These are phyloP conservation scores for Drosophila hawaiiensis DNA, from an alignment of 2,888 invertebrate species.

Conservation along the genomic window DNA sequence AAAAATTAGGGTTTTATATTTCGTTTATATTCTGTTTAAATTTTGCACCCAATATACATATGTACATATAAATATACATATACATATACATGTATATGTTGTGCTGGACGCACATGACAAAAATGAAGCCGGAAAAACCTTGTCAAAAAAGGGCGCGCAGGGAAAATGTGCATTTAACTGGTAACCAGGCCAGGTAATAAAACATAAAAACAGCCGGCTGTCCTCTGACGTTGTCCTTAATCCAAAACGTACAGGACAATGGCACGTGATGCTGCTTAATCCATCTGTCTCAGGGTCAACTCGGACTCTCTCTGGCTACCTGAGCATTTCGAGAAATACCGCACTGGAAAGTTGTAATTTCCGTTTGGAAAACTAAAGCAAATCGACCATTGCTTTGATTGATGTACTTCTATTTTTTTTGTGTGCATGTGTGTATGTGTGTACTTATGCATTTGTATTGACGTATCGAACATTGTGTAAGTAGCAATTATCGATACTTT, in stretches of 20 bases:
- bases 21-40: too few relatives aligned
- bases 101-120: not conserved
- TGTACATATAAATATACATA: not conserved
- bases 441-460: slow-evolving; percentile 4
- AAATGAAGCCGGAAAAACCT: slow-evolving; percentile 14
- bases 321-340: not conserved
- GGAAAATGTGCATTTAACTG: slow-evolving; percentile 34
- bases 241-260: slow-evolving; percentile 46
- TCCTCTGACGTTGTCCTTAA: slow-evolving; percentile 12
- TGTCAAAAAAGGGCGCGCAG: slow-evolving; percentile 35
- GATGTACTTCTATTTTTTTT: slow-evolving; percentile 19
- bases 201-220: slow-evolving; percentile 52
- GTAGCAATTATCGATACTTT: not conserved
- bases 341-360: slow-evolving; percentile 39
- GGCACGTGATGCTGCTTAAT: slow-evolving; percentile 64
- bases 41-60: too few relatives aligned
- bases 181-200: slow-evolving; percentile 48
- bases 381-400: slow-evolving; percentile 30
- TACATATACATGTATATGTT: not conserved
- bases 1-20: too few relatives aligned
- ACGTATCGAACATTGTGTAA: not conserved
- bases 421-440: not conserved
- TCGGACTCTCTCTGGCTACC: slow-evolving; percentile 18
- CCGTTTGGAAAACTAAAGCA: slow-evolving; percentile 25
- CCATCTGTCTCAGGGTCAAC: slow-evolving; percentile 33